Conservation (phyloP, 1,140 invertebrate genomes). For the Condylostylus longicornis region DNA sequence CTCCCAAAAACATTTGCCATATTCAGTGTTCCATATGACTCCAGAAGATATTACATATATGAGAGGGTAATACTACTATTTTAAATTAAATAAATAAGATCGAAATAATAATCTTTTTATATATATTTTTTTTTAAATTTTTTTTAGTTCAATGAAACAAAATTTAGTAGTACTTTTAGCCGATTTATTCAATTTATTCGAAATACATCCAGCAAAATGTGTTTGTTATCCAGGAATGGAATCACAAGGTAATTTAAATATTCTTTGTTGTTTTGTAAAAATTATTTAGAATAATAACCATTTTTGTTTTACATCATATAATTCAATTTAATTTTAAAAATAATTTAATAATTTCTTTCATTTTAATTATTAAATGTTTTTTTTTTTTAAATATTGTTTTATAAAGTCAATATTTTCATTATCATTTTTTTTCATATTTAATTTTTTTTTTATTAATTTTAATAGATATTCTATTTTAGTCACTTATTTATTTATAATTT, state of each 20-base stretch:
- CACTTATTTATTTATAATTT: too few relatives aligned
- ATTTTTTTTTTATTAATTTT: too few relatives aligned
- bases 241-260: slow-evolving; percentile 34
- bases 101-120: not conserved
- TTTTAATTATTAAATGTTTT: too few relatives aligned
- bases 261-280: too few relatives aligned
- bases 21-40: slow-evolving; percentile 84
- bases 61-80: slow-evolving; percentile 51
- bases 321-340: too few relatives aligned
- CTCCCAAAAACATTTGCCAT: slow-evolving; percentile 68
- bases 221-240: slow-evolving; percentile 60
- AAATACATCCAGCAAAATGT: slow-evolving; percentile 81
- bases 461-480: too few relatives aligned
- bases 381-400: too few relatives aligned
- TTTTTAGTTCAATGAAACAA: slow-evolving; percentile 69
- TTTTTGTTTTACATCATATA: too few relatives aligned
- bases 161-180: slow-evolving; percentile 89
- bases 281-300: too few relatives aligned
- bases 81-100: slow-evolving; percentile 2
- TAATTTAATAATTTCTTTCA: too few relatives aligned
- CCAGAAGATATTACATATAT: slow-evolving; percentile 94
- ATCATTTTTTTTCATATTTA: too few relatives aligned
- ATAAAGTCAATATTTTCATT: too few relatives aligned
- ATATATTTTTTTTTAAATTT: slow-evolving; percentile 1
- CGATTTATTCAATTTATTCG: slow-evolving; percentile 89